These are phyloP conservation scores for Corythornis cristatus DNA, from an alignment of 2,113 vertebrate species.

Conservation along the genomic window DNA sequence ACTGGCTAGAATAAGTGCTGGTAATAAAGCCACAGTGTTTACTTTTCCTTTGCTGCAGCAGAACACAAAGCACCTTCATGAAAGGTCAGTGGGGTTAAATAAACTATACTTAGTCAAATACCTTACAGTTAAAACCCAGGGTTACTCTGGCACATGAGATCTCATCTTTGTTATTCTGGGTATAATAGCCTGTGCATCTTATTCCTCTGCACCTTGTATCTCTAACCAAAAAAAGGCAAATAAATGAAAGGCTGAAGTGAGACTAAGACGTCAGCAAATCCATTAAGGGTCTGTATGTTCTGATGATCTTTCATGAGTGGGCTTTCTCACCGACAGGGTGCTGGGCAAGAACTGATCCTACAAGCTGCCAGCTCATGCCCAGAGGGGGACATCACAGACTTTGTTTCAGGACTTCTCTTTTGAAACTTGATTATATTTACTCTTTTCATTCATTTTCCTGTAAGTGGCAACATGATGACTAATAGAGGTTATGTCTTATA, in stretches of 20 bases:
- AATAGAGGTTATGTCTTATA: background rate
- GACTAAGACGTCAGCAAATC: background rate
- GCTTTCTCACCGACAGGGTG: background rate
- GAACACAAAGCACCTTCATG: background rate
- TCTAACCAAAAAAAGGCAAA: background rate
- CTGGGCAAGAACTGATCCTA: background rate
- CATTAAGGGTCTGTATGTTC: background rate
- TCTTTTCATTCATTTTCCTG: background rate
- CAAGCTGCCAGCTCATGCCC: background rate
- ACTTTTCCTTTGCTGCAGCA: conserved; percentile 23
- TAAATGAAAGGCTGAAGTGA: background rate
- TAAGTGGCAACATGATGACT: background rate
- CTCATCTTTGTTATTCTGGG: background rate
- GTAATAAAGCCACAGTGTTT: conserved; percentile 44
- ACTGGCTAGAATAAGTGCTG: background rate
- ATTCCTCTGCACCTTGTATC: background rate
- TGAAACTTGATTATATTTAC: background rate
- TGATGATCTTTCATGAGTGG: background rate
- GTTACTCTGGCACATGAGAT: background rate
- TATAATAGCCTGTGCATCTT: background rate
- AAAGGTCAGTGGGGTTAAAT: conserved; percentile 52
- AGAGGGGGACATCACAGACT: background rate
- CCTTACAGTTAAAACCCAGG: background rate
- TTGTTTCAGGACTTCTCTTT: background rate
- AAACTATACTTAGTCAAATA: conserved; percentile 47